Conservation (phyloP, 2,113 vertebrate species). For the Colossoma macropomum region DNA sequence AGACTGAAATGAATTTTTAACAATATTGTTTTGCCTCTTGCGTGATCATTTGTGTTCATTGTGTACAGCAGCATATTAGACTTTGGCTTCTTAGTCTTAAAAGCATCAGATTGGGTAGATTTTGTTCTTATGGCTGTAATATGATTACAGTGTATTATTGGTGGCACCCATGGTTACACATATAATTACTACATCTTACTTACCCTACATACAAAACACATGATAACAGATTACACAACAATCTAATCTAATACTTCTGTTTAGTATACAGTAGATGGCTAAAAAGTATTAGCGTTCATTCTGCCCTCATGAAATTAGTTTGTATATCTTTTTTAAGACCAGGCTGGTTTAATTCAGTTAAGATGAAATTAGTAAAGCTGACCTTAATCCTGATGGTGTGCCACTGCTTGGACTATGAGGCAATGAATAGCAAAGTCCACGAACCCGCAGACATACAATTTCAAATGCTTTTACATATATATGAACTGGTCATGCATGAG, state of each 20-base stretch:
- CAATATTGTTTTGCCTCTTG: neutral
- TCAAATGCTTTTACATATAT: constrained; percentile 28
- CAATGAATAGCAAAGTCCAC: constrained; percentile 25
- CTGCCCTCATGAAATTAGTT: neutral
- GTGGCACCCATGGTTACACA: neutral
- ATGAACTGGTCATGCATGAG: constrained; percentile 45
- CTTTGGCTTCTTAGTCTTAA: neutral
- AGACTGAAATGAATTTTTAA: neutral
- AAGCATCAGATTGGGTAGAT: constrained; percentile 5
- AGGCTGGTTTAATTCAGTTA: neutral
- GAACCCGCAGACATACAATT: constrained; percentile 17
- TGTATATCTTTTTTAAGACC: neutral
- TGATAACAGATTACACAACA: neutral
- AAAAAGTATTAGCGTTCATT: neutral
- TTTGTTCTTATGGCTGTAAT: neutral
- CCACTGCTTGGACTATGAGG: neutral
- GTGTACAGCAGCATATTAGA: neutral
- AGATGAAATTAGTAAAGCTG: neutral
- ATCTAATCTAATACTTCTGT: neutral
- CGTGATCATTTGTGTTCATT: neutral
- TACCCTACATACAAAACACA: neutral
- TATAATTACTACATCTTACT: too few species aligned
- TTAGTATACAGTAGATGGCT: neutral
- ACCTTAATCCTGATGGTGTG: neutral
- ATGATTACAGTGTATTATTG: neutral